Conservation (phyloP, 2,888 invertebrate species). For the Chelonus formosanus region DNA sequence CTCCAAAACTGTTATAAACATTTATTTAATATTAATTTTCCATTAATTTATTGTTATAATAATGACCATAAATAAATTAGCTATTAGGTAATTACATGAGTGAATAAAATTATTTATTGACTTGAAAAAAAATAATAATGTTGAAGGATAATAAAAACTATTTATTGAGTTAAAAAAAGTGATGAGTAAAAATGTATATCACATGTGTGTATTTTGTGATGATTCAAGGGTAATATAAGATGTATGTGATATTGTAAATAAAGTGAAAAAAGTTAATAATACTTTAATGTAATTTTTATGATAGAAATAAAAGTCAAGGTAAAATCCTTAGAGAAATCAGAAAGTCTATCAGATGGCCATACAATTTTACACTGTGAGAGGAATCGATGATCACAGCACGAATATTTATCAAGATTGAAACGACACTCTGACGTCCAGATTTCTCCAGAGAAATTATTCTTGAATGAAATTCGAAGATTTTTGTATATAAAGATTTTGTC, state of each 20-base stretch:
- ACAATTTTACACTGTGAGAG: conserved; percentile 41
- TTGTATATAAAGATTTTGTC: not conserved
- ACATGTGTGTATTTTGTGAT: too few species aligned
- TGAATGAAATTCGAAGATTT: conserved; percentile 13
- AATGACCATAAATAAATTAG: too few species aligned
- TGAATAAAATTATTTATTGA: too few species aligned
- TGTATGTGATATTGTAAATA: too few species aligned
- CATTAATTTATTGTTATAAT: not conserved
- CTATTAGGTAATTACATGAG: too few species aligned
- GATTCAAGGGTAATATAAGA: too few species aligned
- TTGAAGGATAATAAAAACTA: not conserved
- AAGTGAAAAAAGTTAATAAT: too few species aligned
- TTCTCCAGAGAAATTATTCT: conserved; percentile 44
- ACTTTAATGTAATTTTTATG: too few species aligned
- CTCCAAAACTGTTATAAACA: conserved; percentile 13
- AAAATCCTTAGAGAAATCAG: conserved; percentile 42
- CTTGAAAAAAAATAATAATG: not conserved
- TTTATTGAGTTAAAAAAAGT: not conserved
- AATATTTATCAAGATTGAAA: conserved; percentile 47
- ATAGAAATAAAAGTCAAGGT: not conserved
- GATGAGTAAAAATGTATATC: too few species aligned
- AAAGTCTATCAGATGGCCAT: conserved; percentile 31
- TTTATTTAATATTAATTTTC: conserved; percentile 2
- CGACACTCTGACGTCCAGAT: conserved; percentile 35
- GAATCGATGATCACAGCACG: conserved; percentile 43